These are phyloP conservation scores for Pseudomyrmex sp. DNA, from an alignment of 1,140 invertebrate genomes.

Conservation along the genomic window DNA sequence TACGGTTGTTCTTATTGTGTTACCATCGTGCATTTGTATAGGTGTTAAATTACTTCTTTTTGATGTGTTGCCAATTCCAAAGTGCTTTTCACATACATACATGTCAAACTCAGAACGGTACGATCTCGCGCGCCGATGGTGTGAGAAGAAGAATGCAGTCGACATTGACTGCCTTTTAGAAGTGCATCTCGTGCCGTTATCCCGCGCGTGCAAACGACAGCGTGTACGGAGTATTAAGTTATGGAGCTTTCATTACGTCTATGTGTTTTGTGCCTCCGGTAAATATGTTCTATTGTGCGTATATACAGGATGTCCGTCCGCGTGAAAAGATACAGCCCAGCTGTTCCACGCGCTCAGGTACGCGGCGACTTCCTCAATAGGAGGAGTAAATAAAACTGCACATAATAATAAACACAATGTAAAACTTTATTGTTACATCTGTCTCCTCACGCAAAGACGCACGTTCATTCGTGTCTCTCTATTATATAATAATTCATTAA, in stretches of 20 bases:
- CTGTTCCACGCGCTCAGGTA: no score
- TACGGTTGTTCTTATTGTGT: neutral
- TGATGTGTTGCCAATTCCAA: constrained; percentile 1
- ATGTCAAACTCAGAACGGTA: constrained; percentile 25
- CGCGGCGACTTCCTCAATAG: no score
- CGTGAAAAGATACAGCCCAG: no score
- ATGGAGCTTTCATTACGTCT: constrained; percentile 37
- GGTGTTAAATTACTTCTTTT: constrained; percentile 56
- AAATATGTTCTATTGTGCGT: neutral
- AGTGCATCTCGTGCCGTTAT: constrained; percentile 7
- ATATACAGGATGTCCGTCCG: neutral
- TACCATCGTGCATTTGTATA: constrained; percentile 52
- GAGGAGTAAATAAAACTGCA: no score
- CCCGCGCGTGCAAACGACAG: neutral
- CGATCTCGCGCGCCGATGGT: constrained; percentile 1
- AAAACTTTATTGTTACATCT: no score
- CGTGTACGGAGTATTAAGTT: constrained; percentile 40
- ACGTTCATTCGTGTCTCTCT: no score
- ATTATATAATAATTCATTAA: no score
- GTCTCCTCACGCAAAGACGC: no score
- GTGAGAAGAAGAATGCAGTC: constrained; percentile 53
- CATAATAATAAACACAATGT: no score
- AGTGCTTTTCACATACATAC: constrained; percentile 48
- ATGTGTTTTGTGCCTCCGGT: neutral
- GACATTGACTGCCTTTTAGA: constrained; percentile 46